Evolutionary conservation across 2,888 invertebrate species (phyloP).

Genomic region (Scaptomyza parva): DNA sequence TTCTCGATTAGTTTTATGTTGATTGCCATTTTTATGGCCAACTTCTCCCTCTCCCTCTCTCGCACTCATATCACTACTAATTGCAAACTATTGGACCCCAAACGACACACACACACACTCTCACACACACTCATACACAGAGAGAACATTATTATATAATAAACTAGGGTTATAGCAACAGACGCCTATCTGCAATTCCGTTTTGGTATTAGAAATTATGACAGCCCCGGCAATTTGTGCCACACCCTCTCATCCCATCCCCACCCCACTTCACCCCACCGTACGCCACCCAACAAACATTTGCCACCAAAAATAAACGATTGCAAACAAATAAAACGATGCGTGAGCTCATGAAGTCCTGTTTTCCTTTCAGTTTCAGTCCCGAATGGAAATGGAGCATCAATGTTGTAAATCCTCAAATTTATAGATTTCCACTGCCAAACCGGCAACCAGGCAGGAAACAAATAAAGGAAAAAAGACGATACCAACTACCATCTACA

Average conservation of each 20-base stretch:
- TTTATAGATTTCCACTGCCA: constrained; percentile 61
- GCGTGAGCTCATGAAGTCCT: constrained; percentile 19
- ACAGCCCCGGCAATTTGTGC: constrained; percentile 63
- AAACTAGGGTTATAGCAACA: constrained; percentile 67
- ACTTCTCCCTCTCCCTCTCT: background rate
- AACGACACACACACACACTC: constrained; percentile 9
- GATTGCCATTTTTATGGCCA: constrained; percentile 75
- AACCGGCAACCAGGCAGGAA: background rate
- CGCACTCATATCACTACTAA: constrained; percentile 45
- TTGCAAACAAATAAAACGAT: constrained; percentile 66
- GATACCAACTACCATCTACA: constrained; percentile 1
- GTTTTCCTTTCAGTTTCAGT: background rate
- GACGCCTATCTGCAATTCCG: constrained; percentile 57
- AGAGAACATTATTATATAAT: constrained; percentile 64
- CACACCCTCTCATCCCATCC: background rate
- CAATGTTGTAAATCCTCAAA: constrained; percentile 69
- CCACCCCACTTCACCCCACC: too few species aligned
- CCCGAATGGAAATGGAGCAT: constrained; percentile 28
- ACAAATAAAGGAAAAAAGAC: background rate
- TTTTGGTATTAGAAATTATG: constrained; percentile 74
- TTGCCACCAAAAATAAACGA: constrained; percentile 32
- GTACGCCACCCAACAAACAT: background rate
- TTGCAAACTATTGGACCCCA: constrained; percentile 75
- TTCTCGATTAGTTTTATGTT: constrained; percentile 78
- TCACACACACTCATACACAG: constrained; percentile 11